Base-by-base conservation (phyloP, 2,888 invertebrate genomes). In the Gymnosoma rotundatum region DNA sequence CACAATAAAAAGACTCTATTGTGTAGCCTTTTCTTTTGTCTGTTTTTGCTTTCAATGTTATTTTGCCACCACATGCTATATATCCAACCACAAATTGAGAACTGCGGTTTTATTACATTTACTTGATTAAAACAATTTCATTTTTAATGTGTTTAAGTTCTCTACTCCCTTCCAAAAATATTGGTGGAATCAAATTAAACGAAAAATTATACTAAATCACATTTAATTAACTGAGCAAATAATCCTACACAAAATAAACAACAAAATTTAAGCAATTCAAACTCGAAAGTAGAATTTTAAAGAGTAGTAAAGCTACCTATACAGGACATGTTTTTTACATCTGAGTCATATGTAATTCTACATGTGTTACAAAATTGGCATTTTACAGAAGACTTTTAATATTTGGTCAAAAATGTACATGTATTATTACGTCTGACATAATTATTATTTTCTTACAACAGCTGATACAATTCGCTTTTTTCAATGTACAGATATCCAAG, bases 201-300 rank as follows among this genome's bases (percentile, higher is more conserved):
- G 72, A 16, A 72, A 76, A 78, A 73, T 82, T 67, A 67, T 67
- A 52, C 67, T 67, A 67, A 82, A 82, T 82, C 66, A 36, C 67
- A 78, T 58, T 67, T 78, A 83, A 83, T 78, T 78, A 83, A 73
- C 48, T 63, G 61, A 78, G 32, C 50, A 78, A 78, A 83, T 73
- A 60, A 63, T 63, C 36, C 38, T 18, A 25, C 20, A 54, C 25
- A 69, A 21, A 52, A 52, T 48, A 48, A 16, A 16, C 45, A 32
- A 16, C 16, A n/a, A 16, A 25, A 21, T 16, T 6, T 42, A 56
- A 36, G 42, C 60, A 69, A 61, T 7, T 69, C 42, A 72, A 42
- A 42, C 25, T 25, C 4, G 12, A 42, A 42, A 12, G 48, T 25
- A n/a, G 32, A 64, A 38, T 21, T 78, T n/a, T 18, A 64, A 73